A percentile compares a stretch with the other conserved stretches of the same genome.
Evolutionary conservation across 2,113 vertebrate genomes (phyloP).

Genomic region (Burhinus oedicnemus): DNA sequence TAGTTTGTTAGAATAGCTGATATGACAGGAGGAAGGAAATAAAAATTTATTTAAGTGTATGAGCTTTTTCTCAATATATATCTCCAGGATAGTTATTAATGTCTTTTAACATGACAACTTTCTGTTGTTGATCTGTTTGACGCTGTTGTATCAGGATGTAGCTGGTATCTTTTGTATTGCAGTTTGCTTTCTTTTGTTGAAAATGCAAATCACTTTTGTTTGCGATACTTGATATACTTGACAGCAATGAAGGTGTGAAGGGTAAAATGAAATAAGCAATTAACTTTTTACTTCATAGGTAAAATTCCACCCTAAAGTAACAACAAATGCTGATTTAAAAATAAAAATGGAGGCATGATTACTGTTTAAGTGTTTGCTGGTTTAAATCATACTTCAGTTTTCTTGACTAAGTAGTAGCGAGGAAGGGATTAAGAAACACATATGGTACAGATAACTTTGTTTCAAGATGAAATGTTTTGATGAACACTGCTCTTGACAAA

Average conservation of each 20-base stretch:
- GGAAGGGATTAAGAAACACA: not conserved
- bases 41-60: not conserved
- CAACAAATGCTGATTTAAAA: not conserved
- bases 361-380: not conserved
- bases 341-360: not conserved
- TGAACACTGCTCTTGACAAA: not conserved
- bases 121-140: not conserved
- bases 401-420: not conserved
- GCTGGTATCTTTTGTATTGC: not conserved
- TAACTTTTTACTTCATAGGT: not conserved
- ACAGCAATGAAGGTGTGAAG: not conserved
- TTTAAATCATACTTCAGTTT: not conserved
- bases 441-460: not conserved
- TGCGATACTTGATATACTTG: not conserved
- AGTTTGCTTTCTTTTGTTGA: not conserved
- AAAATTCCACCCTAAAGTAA: not conserved
- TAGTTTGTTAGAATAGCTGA: not conserved
- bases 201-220: not conserved
- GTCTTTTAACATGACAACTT: not conserved
- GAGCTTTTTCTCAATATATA: not conserved
- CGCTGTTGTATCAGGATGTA: not conserved
- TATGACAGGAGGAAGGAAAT: not conserved
- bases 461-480: conserved; percentile 14
- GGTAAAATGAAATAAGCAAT: not conserved
- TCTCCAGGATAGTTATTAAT: not conserved